Conservation (phyloP, 92 coral and sea anemone species). For the Umimayanthus chanpuru region DNA sequence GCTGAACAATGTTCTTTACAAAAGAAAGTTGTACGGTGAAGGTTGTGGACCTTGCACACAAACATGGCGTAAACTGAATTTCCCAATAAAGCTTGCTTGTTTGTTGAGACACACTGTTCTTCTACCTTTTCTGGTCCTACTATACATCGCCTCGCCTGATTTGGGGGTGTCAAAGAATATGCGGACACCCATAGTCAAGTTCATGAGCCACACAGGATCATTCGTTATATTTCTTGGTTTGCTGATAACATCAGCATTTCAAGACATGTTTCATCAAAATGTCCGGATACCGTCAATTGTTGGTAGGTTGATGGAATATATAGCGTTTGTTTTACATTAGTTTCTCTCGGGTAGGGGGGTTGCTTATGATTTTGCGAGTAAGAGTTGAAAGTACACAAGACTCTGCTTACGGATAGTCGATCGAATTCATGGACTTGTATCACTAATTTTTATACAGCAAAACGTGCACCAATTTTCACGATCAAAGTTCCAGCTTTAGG, state of each 20-base stretch:
- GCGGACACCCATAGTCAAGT: conserved; percentile 54
- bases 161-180: conserved; percentile 18
- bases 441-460: too few species aligned
- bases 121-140: conserved; percentile 46
- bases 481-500: too few species aligned
- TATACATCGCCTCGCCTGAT: conserved; percentile 43
- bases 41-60: conserved; percentile 2
- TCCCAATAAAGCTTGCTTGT: conserved; percentile 17
- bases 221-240: conserved; percentile 38
- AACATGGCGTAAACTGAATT: conserved; percentile 41
- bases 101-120: conserved; percentile 53
- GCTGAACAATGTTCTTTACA: too few species aligned
- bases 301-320: conserved; percentile 12
- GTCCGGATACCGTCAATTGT: conserved; percentile 33
- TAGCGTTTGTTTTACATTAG: too few species aligned
- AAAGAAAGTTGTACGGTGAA: conserved; percentile 19
- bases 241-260: conserved; percentile 47
- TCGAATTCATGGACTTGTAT: too few species aligned
- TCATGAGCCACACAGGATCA: conserved; percentile 53
- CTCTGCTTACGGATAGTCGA: too few species aligned
- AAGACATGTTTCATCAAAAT: conserved; percentile 37
- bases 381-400: too few species aligned
- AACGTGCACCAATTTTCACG: too few species aligned
- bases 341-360: too few species aligned
- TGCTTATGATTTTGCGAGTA: too few species aligned